These are phyloP conservation scores for Frankliniella fusca DNA, from an alignment of 2,888 invertebrate genomes.

Conservation along the genomic window DNA sequence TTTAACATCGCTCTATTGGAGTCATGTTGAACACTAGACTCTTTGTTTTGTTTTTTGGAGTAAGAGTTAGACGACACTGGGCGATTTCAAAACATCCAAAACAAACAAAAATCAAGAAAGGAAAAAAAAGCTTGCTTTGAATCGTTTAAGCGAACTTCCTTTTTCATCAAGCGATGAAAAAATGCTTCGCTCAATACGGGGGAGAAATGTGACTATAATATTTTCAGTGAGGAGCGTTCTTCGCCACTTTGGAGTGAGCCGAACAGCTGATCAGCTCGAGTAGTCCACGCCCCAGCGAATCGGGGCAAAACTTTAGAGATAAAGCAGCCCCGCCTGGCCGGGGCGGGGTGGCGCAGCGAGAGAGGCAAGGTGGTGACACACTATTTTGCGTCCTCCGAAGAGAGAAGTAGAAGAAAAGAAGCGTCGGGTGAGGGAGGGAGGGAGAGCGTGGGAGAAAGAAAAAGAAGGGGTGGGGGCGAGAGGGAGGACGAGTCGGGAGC, in stretches of 20 bases:
- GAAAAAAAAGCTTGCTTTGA: not conserved
- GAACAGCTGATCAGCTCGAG: not conserved
- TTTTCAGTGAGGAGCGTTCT: too few relatives aligned
- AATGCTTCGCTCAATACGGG: too few relatives aligned
- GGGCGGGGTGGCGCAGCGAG: not conserved
- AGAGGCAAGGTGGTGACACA: not conserved
- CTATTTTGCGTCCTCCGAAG: not conserved
- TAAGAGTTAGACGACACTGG: not conserved
- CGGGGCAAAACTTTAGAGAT: not conserved
- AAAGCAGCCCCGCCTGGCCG: not conserved
- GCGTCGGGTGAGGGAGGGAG: not conserved
- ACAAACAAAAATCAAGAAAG: too few relatives aligned
- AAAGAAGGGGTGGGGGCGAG: slow-evolving; percentile 24
- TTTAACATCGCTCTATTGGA: too few relatives aligned
- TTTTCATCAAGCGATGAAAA: too few relatives aligned
- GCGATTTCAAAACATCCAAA: not conserved
- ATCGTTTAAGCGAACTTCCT: too few relatives aligned
- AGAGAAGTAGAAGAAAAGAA: not conserved
- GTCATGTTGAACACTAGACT: too few relatives aligned
- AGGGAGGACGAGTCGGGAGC: slow-evolving; percentile 34
- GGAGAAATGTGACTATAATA: too few relatives aligned
- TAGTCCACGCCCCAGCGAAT: not conserved
- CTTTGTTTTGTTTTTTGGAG: too few relatives aligned
- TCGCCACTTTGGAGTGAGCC: too few relatives aligned
- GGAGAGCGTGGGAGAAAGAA: not conserved